phyloP scores from a whole-genome alignment of 2,113 vertebrate species.

The Notechis scutatus region DNA sequence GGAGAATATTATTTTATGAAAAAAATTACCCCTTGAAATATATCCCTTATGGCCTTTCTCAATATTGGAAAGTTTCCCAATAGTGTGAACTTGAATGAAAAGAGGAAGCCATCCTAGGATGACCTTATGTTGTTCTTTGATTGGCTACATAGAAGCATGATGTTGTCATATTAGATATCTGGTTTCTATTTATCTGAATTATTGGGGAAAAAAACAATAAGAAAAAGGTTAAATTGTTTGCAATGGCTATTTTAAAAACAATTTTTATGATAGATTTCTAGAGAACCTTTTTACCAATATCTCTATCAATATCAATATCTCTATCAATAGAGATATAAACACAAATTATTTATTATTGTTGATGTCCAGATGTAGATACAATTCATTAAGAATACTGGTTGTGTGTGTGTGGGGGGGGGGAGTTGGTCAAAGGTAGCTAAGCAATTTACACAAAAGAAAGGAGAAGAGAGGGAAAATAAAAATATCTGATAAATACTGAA shows the following conservation, averaged over 20 bases:
- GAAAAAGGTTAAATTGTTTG: not conserved
- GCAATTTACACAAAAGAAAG: not conserved
- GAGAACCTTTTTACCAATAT: not conserved
- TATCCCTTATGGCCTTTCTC: not conserved
- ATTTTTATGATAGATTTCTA: not conserved
- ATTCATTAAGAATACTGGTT: not conserved
- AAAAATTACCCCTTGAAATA: not conserved
- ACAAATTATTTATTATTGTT: not conserved
- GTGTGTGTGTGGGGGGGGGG: too few species aligned
- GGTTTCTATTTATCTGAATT: not conserved
- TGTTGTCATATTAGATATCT: not conserved
- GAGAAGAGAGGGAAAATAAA: not conserved
- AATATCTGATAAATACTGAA: not conserved
- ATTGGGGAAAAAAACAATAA: not conserved
- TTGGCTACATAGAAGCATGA: not conserved
- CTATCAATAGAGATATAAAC: not conserved
- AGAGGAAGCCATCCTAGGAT: not conserved
- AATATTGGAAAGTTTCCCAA: not conserved
- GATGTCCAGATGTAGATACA: not conserved
- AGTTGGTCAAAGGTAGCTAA: not conserved
- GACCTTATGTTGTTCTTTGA: not conserved
- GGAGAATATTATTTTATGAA: not conserved
- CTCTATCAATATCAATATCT: too few species aligned
- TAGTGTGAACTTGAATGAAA: not conserved
- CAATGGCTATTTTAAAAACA: not conserved